Percentiles rank a stretch among this genome's conserved stretches.
phyloP scores from a whole-genome alignment of 53 echinoderm and acorn worm species.

The Antedon mediterranea region DNA sequence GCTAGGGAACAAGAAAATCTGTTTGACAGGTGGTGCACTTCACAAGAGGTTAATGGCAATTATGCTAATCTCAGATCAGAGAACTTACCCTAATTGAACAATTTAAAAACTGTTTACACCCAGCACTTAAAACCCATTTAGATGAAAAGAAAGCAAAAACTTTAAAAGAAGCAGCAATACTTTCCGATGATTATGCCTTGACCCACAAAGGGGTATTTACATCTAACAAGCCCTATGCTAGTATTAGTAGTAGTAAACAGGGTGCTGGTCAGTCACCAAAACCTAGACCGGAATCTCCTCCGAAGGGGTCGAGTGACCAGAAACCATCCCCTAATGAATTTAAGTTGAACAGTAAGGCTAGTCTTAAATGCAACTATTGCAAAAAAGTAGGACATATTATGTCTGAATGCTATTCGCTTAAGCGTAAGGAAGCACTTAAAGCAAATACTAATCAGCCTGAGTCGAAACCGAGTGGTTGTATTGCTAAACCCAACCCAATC shows the following conservation, averaged over 20 bases:
- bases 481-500: too few relatives aligned
- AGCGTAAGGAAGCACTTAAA: too few relatives aligned
- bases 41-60: not conserved
- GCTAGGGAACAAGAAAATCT: too few relatives aligned
- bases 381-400: conserved; percentile 18
- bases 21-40: not conserved
- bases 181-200: conserved; percentile 36
- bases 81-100: conserved; percentile 30
- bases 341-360: too few relatives aligned
- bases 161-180: conserved; percentile 24
- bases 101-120: conserved; percentile 23
- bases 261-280: too few relatives aligned
- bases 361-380: conserved; percentile 25
- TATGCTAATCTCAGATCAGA: conserved; percentile 24
- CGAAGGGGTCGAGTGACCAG: too few relatives aligned
- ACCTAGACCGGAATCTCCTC: too few relatives aligned
- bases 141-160: conserved; percentile 12
- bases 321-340: too few relatives aligned
- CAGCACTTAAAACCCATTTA: conserved; percentile 28
- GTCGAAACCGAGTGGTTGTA: too few relatives aligned
- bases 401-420: too few relatives aligned
- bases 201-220: conserved; percentile 17
- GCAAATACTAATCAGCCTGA: too few relatives aligned
- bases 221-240: not conserved
- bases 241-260: not conserved